Evolutionary conservation across 30 jellyfish, hydroid and myxozoan species (phyloP).

Genomic region (Hydractinia echinata): DNA sequence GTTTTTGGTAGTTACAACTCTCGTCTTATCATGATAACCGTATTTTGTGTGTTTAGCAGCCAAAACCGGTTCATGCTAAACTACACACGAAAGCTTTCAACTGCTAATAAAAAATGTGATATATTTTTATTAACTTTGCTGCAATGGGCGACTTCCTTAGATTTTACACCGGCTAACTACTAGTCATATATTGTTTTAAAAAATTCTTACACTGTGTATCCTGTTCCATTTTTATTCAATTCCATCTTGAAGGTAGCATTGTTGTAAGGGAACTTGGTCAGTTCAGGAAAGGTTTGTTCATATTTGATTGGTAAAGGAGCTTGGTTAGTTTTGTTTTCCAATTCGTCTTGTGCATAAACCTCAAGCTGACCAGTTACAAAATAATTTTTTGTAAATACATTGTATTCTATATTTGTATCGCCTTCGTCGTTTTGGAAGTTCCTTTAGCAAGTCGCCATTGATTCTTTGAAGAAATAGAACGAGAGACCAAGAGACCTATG

Average conservation of each 20-base stretch:
- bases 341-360: conserved; percentile 16
- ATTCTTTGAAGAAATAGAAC: not conserved
- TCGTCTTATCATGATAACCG: too few species aligned
- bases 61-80: too few species aligned
- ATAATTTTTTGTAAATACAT: not conserved
- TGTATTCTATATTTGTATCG: not conserved
- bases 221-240: not conserved
- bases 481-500: not conserved
- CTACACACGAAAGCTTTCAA: too few species aligned
- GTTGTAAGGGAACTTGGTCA: conserved; percentile 10
- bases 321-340: not conserved
- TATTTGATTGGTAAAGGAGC: not conserved
- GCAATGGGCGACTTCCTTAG: too few species aligned
- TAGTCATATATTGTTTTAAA: not conserved
- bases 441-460: conserved; percentile 4
- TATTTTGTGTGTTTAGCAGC: too few species aligned
- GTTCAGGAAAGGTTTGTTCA: not conserved
- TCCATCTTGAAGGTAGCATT: conserved; percentile 27
- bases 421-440: not conserved
- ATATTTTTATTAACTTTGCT: too few species aligned
- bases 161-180: too few species aligned
- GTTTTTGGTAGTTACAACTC: too few species aligned
- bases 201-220: not conserved
- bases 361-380: conserved; percentile 27
- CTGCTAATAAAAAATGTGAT: too few species aligned